A percentile compares a stretch with the other conserved stretches of the same genome.
Conservation (phyloP, 2,888 invertebrate species). For the Polydrusus tereticollis region DNA sequence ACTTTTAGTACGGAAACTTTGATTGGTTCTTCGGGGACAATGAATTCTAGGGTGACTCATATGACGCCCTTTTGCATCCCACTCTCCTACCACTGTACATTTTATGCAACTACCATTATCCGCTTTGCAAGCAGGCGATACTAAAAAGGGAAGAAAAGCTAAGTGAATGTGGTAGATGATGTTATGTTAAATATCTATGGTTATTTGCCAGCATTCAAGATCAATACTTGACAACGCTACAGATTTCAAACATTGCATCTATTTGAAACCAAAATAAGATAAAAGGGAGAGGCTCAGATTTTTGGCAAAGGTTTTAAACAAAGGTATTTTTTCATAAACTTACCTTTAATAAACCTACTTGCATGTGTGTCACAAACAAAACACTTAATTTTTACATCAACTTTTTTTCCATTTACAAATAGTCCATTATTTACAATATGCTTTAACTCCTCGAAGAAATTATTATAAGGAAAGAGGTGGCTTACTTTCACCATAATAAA, state of each 20-base stretch:
- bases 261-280: background rate
- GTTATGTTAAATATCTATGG: background rate
- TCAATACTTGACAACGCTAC: no score
- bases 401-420: background rate
- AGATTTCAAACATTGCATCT: background rate
- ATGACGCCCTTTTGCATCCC: background rate
- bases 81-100: conserved; percentile 14
- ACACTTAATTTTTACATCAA: conserved; percentile 15
- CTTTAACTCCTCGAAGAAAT: background rate
- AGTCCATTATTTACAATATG: background rate
- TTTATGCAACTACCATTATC: conserved; percentile 1
- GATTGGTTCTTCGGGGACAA: conserved; percentile 46
- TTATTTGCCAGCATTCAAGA: no score
- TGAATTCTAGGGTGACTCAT: conserved; percentile 39
- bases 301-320: no score
- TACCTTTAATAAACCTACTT: conserved; percentile 3
- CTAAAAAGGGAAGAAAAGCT: conserved; percentile 6
- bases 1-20: conserved; percentile 47
- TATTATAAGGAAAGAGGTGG: background rate
- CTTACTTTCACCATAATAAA: conserved; percentile 13
- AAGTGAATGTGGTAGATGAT: background rate
- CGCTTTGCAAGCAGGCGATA: conserved; percentile 6
- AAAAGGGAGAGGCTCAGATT: background rate
- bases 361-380: conserved; percentile 16
- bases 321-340: background rate